Evolutionary conservation across 1,140 invertebrate genomes (phyloP).

Genomic region (Pemphigus obesinymphae): DNA sequence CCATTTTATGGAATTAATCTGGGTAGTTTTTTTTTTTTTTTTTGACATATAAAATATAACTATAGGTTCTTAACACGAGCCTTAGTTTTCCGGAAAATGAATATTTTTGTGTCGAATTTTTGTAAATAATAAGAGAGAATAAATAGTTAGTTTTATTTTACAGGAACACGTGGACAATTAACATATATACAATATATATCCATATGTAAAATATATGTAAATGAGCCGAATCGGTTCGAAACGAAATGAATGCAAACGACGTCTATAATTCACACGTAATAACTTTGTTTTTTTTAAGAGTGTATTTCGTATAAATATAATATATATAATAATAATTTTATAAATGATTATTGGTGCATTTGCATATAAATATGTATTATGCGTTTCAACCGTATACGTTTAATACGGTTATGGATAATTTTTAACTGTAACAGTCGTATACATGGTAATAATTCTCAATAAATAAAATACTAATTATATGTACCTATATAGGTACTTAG

Average conservation of each 20-base stretch:
- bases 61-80: too few relatives aligned
- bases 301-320: too few relatives aligned
- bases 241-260: background rate
- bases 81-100: too few relatives aligned
- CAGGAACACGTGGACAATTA: background rate
- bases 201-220: background rate
- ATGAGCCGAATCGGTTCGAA: background rate
- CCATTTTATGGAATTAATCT: too few relatives aligned
- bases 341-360: conserved; percentile 17
- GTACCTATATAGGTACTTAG: too few relatives aligned
- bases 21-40: too few relatives aligned
- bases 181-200: background rate
- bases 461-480: too few relatives aligned
- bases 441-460: too few relatives aligned
- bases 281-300: background rate
- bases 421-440: background rate
- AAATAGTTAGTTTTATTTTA: too few relatives aligned
- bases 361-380: background rate
- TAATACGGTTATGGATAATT: background rate
- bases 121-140: too few relatives aligned
- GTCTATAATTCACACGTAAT: background rate
- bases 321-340: background rate
- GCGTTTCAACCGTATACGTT: background rate
- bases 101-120: too few relatives aligned
- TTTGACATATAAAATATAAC: too few relatives aligned